These are phyloP conservation scores for Syncerus caffer DNA, from an alignment of 2,797 vertebrate genomes.

Conservation along the genomic window DNA sequence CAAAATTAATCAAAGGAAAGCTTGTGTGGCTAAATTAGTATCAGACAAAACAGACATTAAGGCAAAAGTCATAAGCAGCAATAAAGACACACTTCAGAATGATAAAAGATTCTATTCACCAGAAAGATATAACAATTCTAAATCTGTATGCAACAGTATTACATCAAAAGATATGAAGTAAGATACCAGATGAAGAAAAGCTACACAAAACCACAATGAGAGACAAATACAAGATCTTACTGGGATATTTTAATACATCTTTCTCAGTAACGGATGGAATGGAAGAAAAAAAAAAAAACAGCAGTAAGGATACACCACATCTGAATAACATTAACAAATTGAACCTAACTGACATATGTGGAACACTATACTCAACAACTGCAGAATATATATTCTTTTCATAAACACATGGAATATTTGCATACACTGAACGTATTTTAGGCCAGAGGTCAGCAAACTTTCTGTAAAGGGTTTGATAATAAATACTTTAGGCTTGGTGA, in stretches of 20 bases:
- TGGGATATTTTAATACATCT: background rate
- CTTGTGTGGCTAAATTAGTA: background rate
- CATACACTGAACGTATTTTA: background rate
- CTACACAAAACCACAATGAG: conserved; percentile 1
- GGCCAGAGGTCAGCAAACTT: background rate
- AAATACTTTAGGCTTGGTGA: background rate
- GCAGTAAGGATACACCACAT: background rate
- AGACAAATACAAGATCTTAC: background rate
- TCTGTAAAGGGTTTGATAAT: background rate
- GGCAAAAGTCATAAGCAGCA: background rate
- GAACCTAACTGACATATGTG: background rate
- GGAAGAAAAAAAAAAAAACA: background rate
- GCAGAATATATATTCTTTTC: background rate
- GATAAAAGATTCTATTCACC: background rate
- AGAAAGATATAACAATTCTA: conserved; percentile 8
- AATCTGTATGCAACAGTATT: conserved; percentile 16
- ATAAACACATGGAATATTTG: background rate
- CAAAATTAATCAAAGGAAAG: conserved; percentile 24
- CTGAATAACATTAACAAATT: background rate
- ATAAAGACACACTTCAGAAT: conserved; percentile 26
- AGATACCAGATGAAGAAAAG: conserved; percentile 25
- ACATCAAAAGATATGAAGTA: background rate
- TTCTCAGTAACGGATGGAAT: background rate
- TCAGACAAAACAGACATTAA: conserved; percentile 10
- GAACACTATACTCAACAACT: background rate